Percentiles rank a stretch among this genome's conserved stretches.
Evolutionary conservation across 1,140 invertebrate species (phyloP).

Genomic region (Drosophila santomea): DNA sequence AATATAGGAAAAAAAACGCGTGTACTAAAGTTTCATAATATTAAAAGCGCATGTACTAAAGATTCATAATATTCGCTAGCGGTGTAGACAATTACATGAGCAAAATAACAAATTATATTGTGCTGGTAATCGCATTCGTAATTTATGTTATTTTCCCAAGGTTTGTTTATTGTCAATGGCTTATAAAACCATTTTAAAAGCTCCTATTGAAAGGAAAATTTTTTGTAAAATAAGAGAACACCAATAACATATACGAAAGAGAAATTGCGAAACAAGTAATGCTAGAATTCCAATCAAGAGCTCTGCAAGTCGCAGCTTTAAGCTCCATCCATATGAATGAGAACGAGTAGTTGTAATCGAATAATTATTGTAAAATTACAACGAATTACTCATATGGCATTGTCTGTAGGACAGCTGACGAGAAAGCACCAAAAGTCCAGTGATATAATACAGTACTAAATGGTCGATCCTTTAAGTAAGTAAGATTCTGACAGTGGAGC

Average conservation of each 20-base stretch:
- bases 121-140: not conserved
- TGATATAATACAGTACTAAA: not conserved
- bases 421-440: not conserved
- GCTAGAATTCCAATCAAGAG: not conserved
- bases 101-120: slow-evolving; percentile 1
- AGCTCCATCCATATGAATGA: slow-evolving; percentile 8
- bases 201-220: not conserved
- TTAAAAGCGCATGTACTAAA: no score
- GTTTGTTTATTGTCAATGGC: not conserved
- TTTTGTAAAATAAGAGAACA: not conserved
- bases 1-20: not conserved
- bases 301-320: not conserved
- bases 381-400: not conserved
- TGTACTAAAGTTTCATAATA: not conserved
- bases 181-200: slow-evolving; percentile 1
- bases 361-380: not conserved
- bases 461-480: no score
- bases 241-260: not conserved
- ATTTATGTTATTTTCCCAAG: not conserved
- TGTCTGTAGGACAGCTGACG: not conserved
- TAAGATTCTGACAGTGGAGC: not conserved
- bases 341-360: not conserved
- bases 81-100: not conserved
- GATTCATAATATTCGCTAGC: not conserved
- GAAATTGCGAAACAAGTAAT: no score